A percentile compares a stretch with the other conserved stretches of the same genome.
Evolutionary conservation across 2,888 invertebrate genomes (phyloP).

Genomic region (Scaptomyza parva): DNA sequence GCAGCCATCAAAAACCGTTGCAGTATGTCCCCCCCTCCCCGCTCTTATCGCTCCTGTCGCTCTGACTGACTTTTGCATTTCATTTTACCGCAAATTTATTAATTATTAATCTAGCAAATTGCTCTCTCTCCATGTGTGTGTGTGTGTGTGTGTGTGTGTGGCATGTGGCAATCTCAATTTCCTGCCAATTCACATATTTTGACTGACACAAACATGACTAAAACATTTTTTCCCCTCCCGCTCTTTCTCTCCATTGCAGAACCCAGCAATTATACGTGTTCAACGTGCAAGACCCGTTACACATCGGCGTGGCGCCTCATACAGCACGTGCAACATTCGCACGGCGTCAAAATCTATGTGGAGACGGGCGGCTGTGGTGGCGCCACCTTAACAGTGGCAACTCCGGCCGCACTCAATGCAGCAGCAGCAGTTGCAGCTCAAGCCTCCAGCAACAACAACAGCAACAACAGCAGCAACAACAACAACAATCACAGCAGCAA

Average conservation of each 20-base stretch:
- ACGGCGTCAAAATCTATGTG: conserved; percentile 96
- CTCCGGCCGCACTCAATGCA: conserved; percentile 65
- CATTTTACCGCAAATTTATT: conserved; percentile 32
- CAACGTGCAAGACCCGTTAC: conserved; percentile 95
- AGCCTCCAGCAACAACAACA: conserved; percentile 20
- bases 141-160: too few species aligned
- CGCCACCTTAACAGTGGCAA: conserved; percentile 79
- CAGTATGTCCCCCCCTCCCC: conserved; percentile 6
- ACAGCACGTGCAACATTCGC: conserved; percentile 97
- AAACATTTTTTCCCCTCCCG: conserved; percentile 5
- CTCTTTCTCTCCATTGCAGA: conserved; percentile 87
- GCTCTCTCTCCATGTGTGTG: too few species aligned
- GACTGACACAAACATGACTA: conserved; percentile 54
- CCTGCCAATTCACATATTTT: conserved; percentile 56
- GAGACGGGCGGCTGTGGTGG: conserved; percentile 84
- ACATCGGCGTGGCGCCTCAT: conserved; percentile 98
- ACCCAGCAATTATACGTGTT: conserved; percentile 97
- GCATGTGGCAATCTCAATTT: conserved; percentile 49
- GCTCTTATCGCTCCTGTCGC: neutral
- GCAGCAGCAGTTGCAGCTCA: conserved; percentile 60
- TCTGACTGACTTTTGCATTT: neutral
- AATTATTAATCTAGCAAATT: conserved; percentile 61
- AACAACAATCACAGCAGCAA: neutral
- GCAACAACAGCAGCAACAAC: conserved; percentile 45
- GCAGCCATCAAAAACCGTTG: conserved; percentile 16